These are phyloP conservation scores for Onchidella celtica DNA, from an alignment of 2,888 invertebrate genomes.

Conservation along the genomic window DNA sequence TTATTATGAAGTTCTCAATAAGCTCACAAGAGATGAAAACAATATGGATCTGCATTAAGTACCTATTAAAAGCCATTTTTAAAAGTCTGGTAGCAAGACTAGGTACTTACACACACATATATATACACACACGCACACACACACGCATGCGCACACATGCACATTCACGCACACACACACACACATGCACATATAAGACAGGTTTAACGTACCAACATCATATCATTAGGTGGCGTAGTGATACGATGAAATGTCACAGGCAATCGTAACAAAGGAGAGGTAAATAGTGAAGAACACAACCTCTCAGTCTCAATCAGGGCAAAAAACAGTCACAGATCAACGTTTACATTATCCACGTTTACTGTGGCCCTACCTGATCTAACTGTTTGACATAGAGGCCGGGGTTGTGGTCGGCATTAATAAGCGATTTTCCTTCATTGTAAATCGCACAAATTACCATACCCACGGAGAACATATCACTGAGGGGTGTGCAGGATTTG, in stretches of 20 bases:
- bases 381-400: constrained; percentile 94
- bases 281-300: not conserved
- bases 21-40: no score
- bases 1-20: no score
- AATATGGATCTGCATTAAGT: no score
- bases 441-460: constrained; percentile 96
- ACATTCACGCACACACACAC: not conserved
- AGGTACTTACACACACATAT: constrained; percentile 37
- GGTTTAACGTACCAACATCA: not conserved
- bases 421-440: constrained; percentile 92
- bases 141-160: constrained; percentile 28
- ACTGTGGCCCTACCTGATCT: constrained; percentile 92
- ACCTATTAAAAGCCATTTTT: no score
- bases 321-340: no score
- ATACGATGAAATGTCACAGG: not conserved
- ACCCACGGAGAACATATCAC: constrained; percentile 98
- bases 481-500: constrained; percentile 85
- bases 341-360: no score
- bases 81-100: no score
- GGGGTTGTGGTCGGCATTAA: constrained; percentile 94
- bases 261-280: not conserved
- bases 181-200: not conserved
- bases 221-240: no score
- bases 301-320: no score
- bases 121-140: constrained; percentile 36